These are phyloP conservation scores for Erithacus rubecula DNA, from an alignment of 2,797 vertebrate species.

Conservation along the genomic window DNA sequence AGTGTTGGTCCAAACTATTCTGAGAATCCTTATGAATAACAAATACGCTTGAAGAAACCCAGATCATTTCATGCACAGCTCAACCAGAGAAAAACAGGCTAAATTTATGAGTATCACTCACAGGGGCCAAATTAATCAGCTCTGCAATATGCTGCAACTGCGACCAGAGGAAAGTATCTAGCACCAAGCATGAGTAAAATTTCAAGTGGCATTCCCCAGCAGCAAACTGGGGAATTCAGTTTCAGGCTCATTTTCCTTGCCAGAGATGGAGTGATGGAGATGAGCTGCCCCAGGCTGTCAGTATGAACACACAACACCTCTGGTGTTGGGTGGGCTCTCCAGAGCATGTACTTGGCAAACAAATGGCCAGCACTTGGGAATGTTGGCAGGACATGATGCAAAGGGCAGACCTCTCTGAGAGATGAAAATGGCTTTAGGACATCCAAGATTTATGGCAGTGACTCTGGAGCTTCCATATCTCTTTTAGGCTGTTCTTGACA, in stretches of 20 bases:
- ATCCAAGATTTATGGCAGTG: neutral
- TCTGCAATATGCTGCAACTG: neutral
- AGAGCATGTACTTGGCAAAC: accelerated
- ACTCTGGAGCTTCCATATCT: neutral
- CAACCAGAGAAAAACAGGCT: constrained; percentile 13
- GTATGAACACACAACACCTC: neutral
- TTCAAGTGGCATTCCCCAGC: neutral
- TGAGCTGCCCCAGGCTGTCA: neutral
- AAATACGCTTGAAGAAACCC: constrained; percentile 8
- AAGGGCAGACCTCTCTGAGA: neutral
- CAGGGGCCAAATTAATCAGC: constrained; percentile 29
- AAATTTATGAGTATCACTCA: constrained; percentile 31
- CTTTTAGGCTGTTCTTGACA: constrained; percentile 21
- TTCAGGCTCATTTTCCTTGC: neutral
- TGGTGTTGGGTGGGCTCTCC: neutral
- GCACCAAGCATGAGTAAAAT: neutral
- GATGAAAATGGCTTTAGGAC: neutral
- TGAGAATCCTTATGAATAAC: constrained; percentile 43
- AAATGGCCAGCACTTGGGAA: neutral
- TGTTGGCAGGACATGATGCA: neutral
- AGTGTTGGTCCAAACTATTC: constrained; percentile 1
- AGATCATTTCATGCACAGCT: constrained; percentile 24
- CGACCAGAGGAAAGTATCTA: neutral
- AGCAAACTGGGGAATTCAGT: neutral
- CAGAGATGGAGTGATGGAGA: neutral